These are phyloP conservation scores for Coturnix japonica DNA, from an alignment of 2,113 vertebrate species.

Conservation along the genomic window DNA sequence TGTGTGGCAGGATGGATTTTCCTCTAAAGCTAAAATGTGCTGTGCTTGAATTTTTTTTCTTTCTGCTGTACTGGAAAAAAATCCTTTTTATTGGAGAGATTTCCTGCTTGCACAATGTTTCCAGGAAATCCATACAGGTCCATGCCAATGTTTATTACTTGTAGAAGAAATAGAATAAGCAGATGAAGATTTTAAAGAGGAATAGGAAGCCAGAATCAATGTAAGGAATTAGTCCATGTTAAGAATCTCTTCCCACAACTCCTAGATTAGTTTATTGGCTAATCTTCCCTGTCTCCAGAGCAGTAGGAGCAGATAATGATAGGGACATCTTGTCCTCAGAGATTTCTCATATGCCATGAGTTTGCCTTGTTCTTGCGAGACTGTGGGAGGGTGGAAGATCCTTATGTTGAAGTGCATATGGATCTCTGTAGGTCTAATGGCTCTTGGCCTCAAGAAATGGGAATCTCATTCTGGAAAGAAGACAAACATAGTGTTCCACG, in stretches of 20 bases:
- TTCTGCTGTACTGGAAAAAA: conserved; percentile 27
- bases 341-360: neutral
- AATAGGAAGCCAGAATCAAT: neutral
- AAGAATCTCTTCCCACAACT: neutral
- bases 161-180: conserved; percentile 66
- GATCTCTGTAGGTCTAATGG: neutral
- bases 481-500: neutral
- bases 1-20: neutral
- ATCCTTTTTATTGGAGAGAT: conserved; percentile 63
- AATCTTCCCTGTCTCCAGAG: conserved; percentile 28
- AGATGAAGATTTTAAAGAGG: conserved; percentile 25
- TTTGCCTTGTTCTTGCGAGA: neutral
- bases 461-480: neutral
- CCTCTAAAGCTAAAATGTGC: conserved; percentile 20
- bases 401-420: neutral
- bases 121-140: conserved; percentile 63
- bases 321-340: neutral
- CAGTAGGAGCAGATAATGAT: neutral
- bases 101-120: conserved; percentile 73
- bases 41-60: neutral
- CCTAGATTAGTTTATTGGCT: neutral
- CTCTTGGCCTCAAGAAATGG: neutral
- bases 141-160: conserved; percentile 69
- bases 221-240: neutral
- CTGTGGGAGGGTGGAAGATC: neutral